These are phyloP conservation scores for Champsocephalus gunnari DNA, from an alignment of 2,797 vertebrate species.

Conservation along the genomic window DNA sequence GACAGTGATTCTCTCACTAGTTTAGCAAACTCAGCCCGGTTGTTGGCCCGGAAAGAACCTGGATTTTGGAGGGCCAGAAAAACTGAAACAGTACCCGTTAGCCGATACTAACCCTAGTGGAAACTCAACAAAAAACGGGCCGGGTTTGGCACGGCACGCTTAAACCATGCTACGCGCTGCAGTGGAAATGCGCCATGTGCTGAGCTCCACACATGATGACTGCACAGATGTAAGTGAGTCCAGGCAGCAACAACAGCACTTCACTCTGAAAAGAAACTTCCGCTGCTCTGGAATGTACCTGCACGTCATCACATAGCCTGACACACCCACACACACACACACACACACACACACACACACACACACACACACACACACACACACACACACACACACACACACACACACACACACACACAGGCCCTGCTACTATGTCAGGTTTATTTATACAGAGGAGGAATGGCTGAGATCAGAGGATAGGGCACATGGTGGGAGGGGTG, in stretches of 20 bases:
- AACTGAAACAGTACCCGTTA: too few relatives aligned
- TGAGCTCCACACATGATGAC: slow-evolving; percentile 22
- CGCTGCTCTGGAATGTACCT: slow-evolving; percentile 73
- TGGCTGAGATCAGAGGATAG: slow-evolving; percentile 73
- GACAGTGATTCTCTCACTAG: too few relatives aligned
- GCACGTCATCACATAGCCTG: slow-evolving; percentile 69
- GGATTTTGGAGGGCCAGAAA: too few relatives aligned
- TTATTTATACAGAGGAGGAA: slow-evolving; percentile 74
- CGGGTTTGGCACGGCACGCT: too few relatives aligned
- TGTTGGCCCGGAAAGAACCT: too few relatives aligned
- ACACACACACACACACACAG: slow-evolving; percentile 8
- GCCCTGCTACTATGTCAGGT: slow-evolving; percentile 60
- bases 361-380: not conserved
- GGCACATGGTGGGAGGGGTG: slow-evolving; percentile 36
- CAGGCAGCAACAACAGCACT: slow-evolving; percentile 59
- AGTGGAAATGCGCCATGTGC: not conserved
- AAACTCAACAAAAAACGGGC: too few relatives aligned
- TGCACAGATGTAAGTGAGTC: slow-evolving; percentile 54
- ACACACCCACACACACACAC: slow-evolving; percentile 15
- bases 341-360: slow-evolving; percentile 6
- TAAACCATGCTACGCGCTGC: too few relatives aligned
- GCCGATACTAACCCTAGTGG: too few relatives aligned
- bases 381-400: slow-evolving; percentile 6
- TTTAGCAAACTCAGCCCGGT: too few relatives aligned
- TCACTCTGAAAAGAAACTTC: slow-evolving; percentile 92